phyloP scores from a whole-genome alignment of 1,140 invertebrate genomes.

The Drosophila pandora region DNA sequence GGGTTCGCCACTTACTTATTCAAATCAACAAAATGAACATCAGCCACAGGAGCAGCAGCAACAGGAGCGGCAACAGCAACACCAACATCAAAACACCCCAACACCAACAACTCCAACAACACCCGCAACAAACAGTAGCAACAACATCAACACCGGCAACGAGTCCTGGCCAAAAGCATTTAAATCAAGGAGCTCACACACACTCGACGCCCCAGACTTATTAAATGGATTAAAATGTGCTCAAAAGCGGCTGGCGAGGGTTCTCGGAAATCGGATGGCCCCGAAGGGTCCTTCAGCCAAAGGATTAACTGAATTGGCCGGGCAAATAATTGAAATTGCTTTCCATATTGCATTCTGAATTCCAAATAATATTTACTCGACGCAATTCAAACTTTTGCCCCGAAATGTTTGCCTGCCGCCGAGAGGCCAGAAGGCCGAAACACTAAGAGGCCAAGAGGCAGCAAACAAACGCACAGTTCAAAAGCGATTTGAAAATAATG shows the following conservation, averaged over 20 bases:
- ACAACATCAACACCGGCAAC: background rate
- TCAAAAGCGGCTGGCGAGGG: constrained; percentile 48
- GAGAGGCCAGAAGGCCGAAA: constrained; percentile 6
- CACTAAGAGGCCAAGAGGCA: constrained; percentile 52
- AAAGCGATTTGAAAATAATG: constrained; percentile 81
- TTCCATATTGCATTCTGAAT: constrained; percentile 26
- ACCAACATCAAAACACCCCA: constrained; percentile 44
- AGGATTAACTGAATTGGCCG: constrained; percentile 60
- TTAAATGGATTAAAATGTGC: constrained; percentile 65
- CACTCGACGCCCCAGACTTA: constrained; percentile 42
- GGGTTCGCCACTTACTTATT: constrained; percentile 58
- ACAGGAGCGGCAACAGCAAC: constrained; percentile 5
- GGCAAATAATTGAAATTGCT: constrained; percentile 69
- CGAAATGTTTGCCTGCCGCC: constrained; percentile 40
- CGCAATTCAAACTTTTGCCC: constrained; percentile 63
- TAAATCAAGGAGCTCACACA: constrained; percentile 58
- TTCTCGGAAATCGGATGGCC: constrained; percentile 28
- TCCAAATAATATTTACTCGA: constrained; percentile 59
- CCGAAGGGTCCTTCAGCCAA: constrained; percentile 34
- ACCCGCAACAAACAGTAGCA: constrained; percentile 31
- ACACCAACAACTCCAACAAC: constrained; percentile 22
- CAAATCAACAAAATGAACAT: constrained; percentile 58
- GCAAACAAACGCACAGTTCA: constrained; percentile 67
- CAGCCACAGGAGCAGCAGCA: constrained; percentile 20
- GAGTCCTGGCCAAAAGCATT: constrained; percentile 41